phyloP scores from a whole-genome alignment of 2,113 vertebrate genomes.

The Poeciliopsis retropinna region DNA sequence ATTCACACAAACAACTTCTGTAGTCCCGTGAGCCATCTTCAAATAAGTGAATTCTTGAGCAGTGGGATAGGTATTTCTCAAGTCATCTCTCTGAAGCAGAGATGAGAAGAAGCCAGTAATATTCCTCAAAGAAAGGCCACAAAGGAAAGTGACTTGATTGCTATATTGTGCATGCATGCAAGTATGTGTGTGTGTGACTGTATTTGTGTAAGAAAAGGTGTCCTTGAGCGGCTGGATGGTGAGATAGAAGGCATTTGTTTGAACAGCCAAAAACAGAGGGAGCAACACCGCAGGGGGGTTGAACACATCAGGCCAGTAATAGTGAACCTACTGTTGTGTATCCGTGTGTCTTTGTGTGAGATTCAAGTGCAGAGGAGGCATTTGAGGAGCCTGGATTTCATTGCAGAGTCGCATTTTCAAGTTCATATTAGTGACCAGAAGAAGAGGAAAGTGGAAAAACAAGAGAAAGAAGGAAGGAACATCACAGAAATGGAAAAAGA shows the following conservation, averaged over 20 bases:
- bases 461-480: no score
- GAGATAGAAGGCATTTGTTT: constrained; percentile 60
- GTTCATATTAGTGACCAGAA: background rate
- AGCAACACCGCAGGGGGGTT: constrained; percentile 40
- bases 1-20: constrained; percentile 6
- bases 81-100: constrained; percentile 44
- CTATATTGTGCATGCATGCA: constrained; percentile 20
- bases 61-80: constrained; percentile 25
- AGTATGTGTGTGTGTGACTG: constrained; percentile 2
- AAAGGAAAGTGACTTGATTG: constrained; percentile 36
- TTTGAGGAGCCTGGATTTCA: background rate
- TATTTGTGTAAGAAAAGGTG: constrained; percentile 11
- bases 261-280: constrained; percentile 57
- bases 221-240: constrained; percentile 60
- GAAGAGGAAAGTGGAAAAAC: background rate
- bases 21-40: constrained; percentile 8
- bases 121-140: constrained; percentile 49
- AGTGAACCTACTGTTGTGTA: background rate
- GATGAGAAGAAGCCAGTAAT: constrained; percentile 46
- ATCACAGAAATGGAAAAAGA: background rate
- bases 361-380: background rate
- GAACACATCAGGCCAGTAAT: constrained; percentile 17
- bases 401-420: background rate
- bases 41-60: constrained; percentile 22
- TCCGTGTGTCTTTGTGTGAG: background rate